Base-by-base conservation (phyloP, 2,797 vertebrate genomes). In the Enteromius trimaculatus region DNA sequence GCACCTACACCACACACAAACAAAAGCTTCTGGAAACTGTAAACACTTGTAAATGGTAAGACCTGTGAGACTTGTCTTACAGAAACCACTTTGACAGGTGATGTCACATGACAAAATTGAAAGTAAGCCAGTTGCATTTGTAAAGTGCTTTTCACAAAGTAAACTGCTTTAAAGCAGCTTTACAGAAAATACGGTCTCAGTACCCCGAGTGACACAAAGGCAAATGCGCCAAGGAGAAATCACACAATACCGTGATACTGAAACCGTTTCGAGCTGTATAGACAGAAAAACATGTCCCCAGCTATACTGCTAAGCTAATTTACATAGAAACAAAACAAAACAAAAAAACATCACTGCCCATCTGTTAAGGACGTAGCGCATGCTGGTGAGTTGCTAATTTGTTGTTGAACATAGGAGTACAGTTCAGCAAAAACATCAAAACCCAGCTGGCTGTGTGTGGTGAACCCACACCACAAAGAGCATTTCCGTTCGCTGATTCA, bases 41-140 rank as follows among this genome's bases (percentile, higher is more conserved):
- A 62, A 44, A 70, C 53, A 62, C 13, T 23, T 72, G 39, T 62
- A 62, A 62, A 62, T 23, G 14, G 31, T 13, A 60, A 62, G 68
- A 72, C 79, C 21, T 81, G 79, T 16, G 37, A 71, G 42, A 81
- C 79, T 62, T 23, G 79, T 49, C 69, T 62, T 49, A 72, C 39
- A 72, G 68, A 81, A 72, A 64, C 55, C 55, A 72, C 68, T 62
- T 49, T 81, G 55, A 72, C 39, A 62, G 26, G 19, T 42, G 10
- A 69, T 34, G 39, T 74, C 69, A 74, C 37, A 49, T 19, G 47
- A 13, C n/a, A 37, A 37, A 31, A 64, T 3, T 31, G 21, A 74
- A 69, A 74, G 72, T 69, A 72, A 71, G 37, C 72, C 13, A 19
- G 21, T 34, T 81, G 9, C 14, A 71, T 60, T 31, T 60, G 17